Base-by-base conservation (phyloP, 2,888 invertebrate species). In the Leistus spinibarbis region DNA sequence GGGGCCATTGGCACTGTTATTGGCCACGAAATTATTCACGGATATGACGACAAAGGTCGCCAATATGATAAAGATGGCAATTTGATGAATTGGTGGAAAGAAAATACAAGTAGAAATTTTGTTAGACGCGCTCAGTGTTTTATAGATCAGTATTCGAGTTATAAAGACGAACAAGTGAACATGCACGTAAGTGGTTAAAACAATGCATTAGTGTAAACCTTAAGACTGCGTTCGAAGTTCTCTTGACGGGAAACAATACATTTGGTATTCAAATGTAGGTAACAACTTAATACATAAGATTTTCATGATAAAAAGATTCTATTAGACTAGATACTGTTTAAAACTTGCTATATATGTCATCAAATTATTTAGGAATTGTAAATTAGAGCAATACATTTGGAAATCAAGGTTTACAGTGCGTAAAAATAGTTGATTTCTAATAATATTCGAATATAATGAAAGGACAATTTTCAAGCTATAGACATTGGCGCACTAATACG, bases 31-130 rank as follows among this genome's bases (percentile, higher is more conserved):
- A 94, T 95, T 66, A 94, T 94, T 0, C 95, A 95, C 81, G 94
- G 94, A 4, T 94, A 94, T 80, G 94, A 94, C 82, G 92, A 93
- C 82, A 90, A 81, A 88, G 95, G 96, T 70, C 90, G 95, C 40
- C 94, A 95, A 86, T 96, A 94, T 82, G 95, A 96, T 85, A 91
- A 92, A 77, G 89, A 93, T 78, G 96, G 96, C 13, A 95, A 96
- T 85, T 86, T 96, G 76, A 89, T 92, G 1, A 94, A 95, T 81
- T 96, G 96, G 96, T 96, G 96, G 95, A 91, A 92, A 78, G 88
- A 91, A 66, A 86, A 88, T 77, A 95, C 96, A 0, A 93, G 94
- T 81, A 88, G 90, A 78, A 90, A 90, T 57, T 97, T 95, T 83
- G 86, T 94, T 72, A 88, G 92, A 77, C 92, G 91, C 81, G 92